A percentile compares a stretch with the other conserved stretches of the same genome.
phyloP scores from a whole-genome alignment of 2,888 invertebrate genomes.

The Kuschelorhynchus macadamiae region DNA sequence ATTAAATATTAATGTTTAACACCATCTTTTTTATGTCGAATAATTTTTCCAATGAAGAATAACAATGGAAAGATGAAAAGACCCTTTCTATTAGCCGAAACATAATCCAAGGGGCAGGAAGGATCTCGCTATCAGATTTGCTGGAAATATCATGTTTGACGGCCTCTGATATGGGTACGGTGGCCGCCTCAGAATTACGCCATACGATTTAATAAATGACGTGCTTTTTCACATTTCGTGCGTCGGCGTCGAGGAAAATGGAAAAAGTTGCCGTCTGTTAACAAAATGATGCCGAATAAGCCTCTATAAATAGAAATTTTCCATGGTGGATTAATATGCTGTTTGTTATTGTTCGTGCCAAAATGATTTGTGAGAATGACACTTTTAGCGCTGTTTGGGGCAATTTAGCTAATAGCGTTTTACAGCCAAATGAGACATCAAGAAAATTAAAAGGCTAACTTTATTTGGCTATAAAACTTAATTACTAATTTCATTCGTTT shows the following conservation, averaged over 20 bases:
- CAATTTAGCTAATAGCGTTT: too few relatives aligned
- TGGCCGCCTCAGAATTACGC: constrained; percentile 7
- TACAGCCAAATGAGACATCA: too few relatives aligned
- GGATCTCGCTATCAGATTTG: constrained; percentile 26
- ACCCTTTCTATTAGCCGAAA: not conserved
- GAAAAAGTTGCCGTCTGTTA: constrained; percentile 14
- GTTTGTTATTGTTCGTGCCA: not conserved
- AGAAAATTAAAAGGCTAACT: too few relatives aligned
- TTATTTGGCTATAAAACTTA: too few relatives aligned
- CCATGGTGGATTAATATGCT: constrained; percentile 17
- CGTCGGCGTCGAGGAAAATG: constrained; percentile 11
- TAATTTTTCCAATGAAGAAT: too few relatives aligned
- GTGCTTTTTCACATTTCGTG: constrained; percentile 18
- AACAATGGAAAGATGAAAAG: not conserved
- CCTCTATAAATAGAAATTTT: constrained; percentile 22
- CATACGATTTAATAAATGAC: constrained; percentile 9
- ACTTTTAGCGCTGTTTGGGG: too few relatives aligned
- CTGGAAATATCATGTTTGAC: constrained; percentile 12
- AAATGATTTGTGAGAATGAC: not conserved
- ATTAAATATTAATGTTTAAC: too few relatives aligned
- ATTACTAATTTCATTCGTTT: too few relatives aligned
- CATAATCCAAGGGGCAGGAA: constrained; percentile 13
- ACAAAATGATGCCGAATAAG: constrained; percentile 18
- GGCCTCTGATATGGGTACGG: constrained; percentile 15
- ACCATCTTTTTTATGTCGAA: too few relatives aligned